Evolutionary conservation across 2,113 vertebrate genomes (phyloP), one percentile per base, ranked within the genome.

Genomic region (Oreamnos americanus): DNA sequence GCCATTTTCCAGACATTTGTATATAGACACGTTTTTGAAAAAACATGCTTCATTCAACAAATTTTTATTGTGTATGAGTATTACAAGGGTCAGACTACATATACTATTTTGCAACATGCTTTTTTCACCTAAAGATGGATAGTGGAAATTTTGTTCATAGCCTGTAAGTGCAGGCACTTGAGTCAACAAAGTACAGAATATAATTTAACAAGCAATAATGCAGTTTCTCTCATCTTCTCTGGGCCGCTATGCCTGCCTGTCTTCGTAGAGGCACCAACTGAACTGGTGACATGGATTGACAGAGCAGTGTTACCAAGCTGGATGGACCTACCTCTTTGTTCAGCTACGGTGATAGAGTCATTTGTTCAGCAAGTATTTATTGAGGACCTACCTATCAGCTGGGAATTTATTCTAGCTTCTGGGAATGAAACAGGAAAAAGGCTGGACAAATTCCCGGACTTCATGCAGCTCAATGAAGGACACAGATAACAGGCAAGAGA

Each of bases 11-110:
- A 43, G 93, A 74, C 39, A 58, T 90, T 83, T 92, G 13, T 58
- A 47, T 89, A 85, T 3, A 87, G 39, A 87, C 58, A 57, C 3
- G 30, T 12, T 67, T 98, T 88, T 51, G 88, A 45, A 91, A 87
- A 97, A 47, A 47, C 5, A 90, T 51, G 49, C 90, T 85, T 97
- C 58, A 86, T 53, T 62, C 30, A 94, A 94, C 1, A 89, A 62
- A 92, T 91, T 87, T 58, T 87, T 97, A 79, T 67, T 82, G 47
- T 88, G 39, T 62, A 64, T 93, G 23, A 94, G 33, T 91, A 88
- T 85, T 82, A 91, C 10, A 86, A 93, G 39, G 4, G 64, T 79
- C 67, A 89, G 10, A 58, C 2, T 39, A 84, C 19, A 85, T 58
- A 93, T 76, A 78, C 43, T 23, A 53, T 51, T 91, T 94, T 86